Evolutionary conservation across 2,797 vertebrate genomes (phyloP).

Genomic region (Dipus sagitta): DNA sequence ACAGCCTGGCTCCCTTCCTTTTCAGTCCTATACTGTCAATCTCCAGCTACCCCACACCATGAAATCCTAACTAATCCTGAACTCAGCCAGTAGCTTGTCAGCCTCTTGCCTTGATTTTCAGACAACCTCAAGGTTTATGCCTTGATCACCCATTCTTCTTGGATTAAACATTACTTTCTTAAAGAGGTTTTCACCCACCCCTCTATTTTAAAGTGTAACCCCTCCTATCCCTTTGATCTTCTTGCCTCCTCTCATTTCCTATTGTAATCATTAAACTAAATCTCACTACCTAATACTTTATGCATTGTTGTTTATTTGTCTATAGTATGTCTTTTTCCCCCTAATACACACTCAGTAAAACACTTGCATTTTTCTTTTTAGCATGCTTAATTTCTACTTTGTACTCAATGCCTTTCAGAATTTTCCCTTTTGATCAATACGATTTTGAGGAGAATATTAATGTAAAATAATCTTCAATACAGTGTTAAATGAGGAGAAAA

Average conservation of each 20-base stretch:
- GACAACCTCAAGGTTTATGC: not conserved
- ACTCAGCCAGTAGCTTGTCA: not conserved
- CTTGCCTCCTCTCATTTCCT: not conserved
- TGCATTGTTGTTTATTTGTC: not conserved
- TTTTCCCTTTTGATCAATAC: not conserved
- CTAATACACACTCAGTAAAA: not conserved
- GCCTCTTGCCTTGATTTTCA: not conserved
- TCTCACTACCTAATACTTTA: not conserved
- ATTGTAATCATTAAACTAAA: not conserved
- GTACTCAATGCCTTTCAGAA: not conserved
- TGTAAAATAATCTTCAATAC: not conserved
- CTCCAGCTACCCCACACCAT: accelerated
- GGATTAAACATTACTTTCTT: not conserved
- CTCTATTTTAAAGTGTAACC: not conserved
- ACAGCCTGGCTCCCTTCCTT: not conserved
- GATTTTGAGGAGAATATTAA: conserved; percentile 21
- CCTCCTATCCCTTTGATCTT: not conserved
- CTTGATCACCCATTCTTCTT: not conserved
- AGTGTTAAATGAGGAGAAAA: not conserved
- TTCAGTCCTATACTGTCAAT: not conserved
- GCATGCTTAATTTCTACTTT: not conserved
- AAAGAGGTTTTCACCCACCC: not conserved
- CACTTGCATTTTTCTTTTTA: not conserved
- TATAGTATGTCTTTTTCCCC: not conserved
- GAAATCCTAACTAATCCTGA: not conserved